Evolutionary conservation across 2,888 invertebrate species (phyloP), one percentile per base, ranked within the genome.

Genomic region (Dusona sp.): DNA sequence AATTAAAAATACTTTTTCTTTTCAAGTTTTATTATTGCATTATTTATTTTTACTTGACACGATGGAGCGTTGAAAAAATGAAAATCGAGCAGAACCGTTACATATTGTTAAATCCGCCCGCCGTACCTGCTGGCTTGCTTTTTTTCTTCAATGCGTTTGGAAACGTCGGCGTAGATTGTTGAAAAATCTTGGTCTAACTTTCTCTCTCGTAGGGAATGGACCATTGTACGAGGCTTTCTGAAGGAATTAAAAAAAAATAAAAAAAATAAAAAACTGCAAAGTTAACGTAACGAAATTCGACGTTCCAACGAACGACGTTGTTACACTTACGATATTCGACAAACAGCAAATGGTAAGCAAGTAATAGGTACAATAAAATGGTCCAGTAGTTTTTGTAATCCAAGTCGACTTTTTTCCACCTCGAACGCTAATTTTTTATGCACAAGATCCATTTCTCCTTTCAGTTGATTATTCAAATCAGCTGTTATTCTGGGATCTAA

Each of bases 381-480:
- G 8, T 95, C 94, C 91, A 95, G 95, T 91, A 97, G 95, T 91
- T 97, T 97, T 36, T 95, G 91, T 22, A 96, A 94, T 2, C 95
- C 95, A 4, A 97, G 92, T 88, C 96, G 95, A 0, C 97, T 97
- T 87, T 96, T 97, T 89, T 97, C 97, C 3, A 97, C 95, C 87
- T 97, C 96, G 91, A 96, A 97, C 0, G 96, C 97, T 48, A 97
- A 92, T 92, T 97, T 97, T 61, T 96, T 95, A 36, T 95, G 95
- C 1, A 97, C 96, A 51, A 97, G 94, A 4, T 96, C 95, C 89
- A 96, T 95, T 85, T 97, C 96, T 0, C 95, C 95, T 1, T 96
- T 95, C 6, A 97, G 92, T 77, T 95, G 95, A 3, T 94, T 92
- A 64, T 96, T 95, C 77, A 97, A 95, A 82, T 97, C 96, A 19